phyloP scores from a whole-genome alignment of 37 sponge, comb jelly and placozoan genomes.

The Oscarella lobularis region DNA sequence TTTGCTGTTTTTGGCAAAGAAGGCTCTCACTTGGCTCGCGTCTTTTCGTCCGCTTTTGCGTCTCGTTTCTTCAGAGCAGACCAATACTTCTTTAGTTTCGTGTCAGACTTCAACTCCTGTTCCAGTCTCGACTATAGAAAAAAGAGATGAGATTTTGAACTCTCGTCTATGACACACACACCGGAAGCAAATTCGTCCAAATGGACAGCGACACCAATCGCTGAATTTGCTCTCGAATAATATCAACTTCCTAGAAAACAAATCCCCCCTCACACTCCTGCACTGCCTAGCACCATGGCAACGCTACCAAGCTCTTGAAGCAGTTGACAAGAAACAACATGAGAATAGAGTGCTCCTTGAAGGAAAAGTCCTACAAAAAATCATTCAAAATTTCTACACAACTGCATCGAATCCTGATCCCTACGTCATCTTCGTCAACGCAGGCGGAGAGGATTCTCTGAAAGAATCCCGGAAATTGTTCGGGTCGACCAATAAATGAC shows the following conservation, averaged over 20 bases:
- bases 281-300: too few species aligned
- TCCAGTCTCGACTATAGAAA: slow-evolving; percentile 11
- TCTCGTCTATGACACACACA: neutral
- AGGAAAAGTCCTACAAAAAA: slow-evolving; percentile 23
- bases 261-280: neutral
- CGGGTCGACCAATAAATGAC: slow-evolving; percentile 27
- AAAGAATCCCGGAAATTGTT: slow-evolving; percentile 17
- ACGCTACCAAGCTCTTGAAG: slow-evolving; percentile 97
- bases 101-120: slow-evolving; percentile 36
- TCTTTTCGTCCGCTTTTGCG: slow-evolving; percentile 29
- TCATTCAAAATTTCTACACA: neutral
- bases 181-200: slow-evolving; percentile 67
- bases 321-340: slow-evolving; percentile 81
- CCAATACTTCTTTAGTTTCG: slow-evolving; percentile 66
- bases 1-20: too few species aligned
- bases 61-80: slow-evolving; percentile 58
- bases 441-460: neutral
- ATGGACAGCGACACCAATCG: slow-evolving; percentile 61
- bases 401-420: neutral
- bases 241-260: slow-evolving; percentile 70
- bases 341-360: slow-evolving; percentile 71
- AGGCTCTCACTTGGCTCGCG: slow-evolving; percentile 36
- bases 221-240: slow-evolving; percentile 81
- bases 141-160: neutral
- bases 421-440: neutral